Evolutionary conservation across 2,888 invertebrate genomes (phyloP).

Genomic region (Nematopogon swammerdamellus): DNA sequence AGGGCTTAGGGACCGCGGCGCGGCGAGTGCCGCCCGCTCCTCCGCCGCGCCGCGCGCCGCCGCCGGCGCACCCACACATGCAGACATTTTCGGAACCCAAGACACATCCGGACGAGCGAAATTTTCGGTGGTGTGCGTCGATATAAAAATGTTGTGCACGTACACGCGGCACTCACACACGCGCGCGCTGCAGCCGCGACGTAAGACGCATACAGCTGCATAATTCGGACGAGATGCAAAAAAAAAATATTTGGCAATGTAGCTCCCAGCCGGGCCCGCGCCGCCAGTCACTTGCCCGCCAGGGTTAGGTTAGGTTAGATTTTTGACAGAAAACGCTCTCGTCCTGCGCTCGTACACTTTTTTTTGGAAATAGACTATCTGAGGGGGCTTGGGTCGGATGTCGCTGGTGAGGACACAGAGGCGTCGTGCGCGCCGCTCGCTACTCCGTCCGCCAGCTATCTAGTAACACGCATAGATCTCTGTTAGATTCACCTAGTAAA

Average conservation of each 20-base stretch:
- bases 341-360: background rate
- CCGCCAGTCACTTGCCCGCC: conserved; percentile 56
- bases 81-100: conserved; percentile 31
- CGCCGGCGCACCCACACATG: conserved; percentile 29
- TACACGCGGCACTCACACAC: conserved; percentile 39
- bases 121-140: conserved; percentile 29
- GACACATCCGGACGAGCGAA: conserved; percentile 11
- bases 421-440: no score
- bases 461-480: no score
- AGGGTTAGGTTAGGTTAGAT: conserved; percentile 58
- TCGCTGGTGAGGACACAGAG: no score
- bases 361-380: no score
- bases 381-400: no score
- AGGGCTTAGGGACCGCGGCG: background rate
- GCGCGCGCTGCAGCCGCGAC: conserved; percentile 44
- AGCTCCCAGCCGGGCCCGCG: conserved; percentile 48
- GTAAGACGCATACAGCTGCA: conserved; percentile 58
- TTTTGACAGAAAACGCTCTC: conserved; percentile 54
- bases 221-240: conserved; percentile 59
- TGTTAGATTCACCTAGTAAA: no score
- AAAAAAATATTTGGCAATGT: conserved; percentile 58
- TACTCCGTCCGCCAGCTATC: no score
- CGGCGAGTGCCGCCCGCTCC: conserved; percentile 11
- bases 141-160: conserved; percentile 52
- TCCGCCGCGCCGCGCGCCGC: background rate